Base-by-base conservation (phyloP, 2,113 vertebrate species). In the Garra rufa region DNA sequence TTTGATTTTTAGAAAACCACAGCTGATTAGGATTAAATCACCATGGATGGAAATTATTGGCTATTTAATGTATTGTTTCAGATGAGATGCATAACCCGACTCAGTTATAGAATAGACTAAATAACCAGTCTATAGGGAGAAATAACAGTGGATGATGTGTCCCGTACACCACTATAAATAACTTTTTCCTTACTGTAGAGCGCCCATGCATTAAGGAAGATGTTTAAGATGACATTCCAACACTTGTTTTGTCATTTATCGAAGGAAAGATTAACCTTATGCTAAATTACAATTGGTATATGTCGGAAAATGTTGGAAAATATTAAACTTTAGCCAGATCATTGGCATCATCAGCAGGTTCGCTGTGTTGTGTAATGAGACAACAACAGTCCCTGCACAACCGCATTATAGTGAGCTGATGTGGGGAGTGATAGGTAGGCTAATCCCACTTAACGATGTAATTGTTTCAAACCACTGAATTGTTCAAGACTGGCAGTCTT, bases 101-200 rank as follows among this genome's bases (percentile, higher is more conserved):
- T 77, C 8, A 30, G 50, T 50, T 30, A 9, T 26, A 28, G 26
- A 50, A 30, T 21, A 4, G 3, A 81, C 21, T 59, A 67, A 69
- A 67, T 14, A 46, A 14, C 57, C n/a, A 21, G 57, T 10, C 30
- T 11, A 28, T 44, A 24, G n/a, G 34, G 34, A 43, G 38, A 65
- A 61, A 28, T 44, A 30, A 63, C 13, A 46, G 30, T 10, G 57
- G 28, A 13, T 52, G 63, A 4, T 26, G 46, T n/a, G 80, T 70
- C 80, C 65, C 65, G 65, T 24, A 24, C 28, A 52, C 24, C 65
- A 70, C 61, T 69, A 81, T 81, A 70, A 70, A 82, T 82, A 82
- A 82, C 80, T 82, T 82, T 77, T 82, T 55, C 7, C 46, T 38
- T 8, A 38, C 26, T 69, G 65, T 70, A 69, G 24, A 69, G 63